These are phyloP conservation scores for Batillaria attramentaria DNA, from an alignment of 1,140 invertebrate species.

Conservation along the genomic window DNA sequence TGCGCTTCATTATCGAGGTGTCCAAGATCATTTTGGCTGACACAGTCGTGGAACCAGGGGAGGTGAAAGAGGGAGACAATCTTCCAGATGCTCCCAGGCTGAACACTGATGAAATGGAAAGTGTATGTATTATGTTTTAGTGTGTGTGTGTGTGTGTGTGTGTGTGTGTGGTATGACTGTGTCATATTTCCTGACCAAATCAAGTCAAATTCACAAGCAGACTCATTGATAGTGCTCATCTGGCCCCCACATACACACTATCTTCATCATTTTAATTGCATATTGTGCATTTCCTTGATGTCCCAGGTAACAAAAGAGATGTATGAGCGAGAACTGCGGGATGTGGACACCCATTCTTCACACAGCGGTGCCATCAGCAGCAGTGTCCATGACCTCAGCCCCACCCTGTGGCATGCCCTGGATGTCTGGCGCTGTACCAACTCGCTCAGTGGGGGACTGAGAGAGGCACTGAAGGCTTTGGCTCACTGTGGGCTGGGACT, in stretches of 20 bases:
- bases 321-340: conserved; percentile 33
- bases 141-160: not conserved
- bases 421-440: conserved; percentile 70
- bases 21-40: conserved; percentile 68
- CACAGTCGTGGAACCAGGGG: conserved; percentile 59
- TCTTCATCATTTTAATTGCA: not conserved
- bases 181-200: no score
- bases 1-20: conserved; percentile 69
- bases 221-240: no score
- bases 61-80: conserved; percentile 57
- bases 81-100: conserved; percentile 26
- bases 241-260: not conserved
- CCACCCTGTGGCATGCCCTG: conserved; percentile 71
- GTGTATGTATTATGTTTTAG: conserved; percentile 17
- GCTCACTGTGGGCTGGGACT: conserved; percentile 66
- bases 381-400: conserved; percentile 70
- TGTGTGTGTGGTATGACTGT: not conserved
- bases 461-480: conserved; percentile 61
- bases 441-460: conserved; percentile 56
- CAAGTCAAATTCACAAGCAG: not conserved
- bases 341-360: conserved; percentile 38
- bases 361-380: conserved; percentile 66
- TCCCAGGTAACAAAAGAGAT: conserved; percentile 39
- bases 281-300: not conserved
- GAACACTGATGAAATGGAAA: conserved; percentile 31